Evolutionary conservation across 2,797 vertebrate genomes (phyloP), one percentile per base, ranked within the genome.

Genomic region (Cossypha dichroa): DNA sequence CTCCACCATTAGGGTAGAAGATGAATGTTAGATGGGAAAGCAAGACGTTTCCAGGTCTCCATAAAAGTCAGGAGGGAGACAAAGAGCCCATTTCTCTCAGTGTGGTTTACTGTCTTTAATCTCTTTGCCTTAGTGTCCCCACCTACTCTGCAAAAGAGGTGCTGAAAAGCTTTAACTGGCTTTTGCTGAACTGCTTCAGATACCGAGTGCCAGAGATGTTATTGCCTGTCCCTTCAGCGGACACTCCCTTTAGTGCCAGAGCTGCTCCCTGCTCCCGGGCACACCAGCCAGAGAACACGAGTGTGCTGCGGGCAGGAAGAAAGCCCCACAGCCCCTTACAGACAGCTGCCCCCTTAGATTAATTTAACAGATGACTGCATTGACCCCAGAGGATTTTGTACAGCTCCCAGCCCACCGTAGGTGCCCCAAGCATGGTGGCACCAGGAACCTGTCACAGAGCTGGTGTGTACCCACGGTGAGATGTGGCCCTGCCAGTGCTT

Each of bases 261-360:
- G 70, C 69, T 13, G 72, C 11, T 66, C 60, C 38, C 34, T 0
- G 1, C 62, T 68, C 36, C 79, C 0, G 0, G 29, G 5, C 1
- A 1, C 0, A 5, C 48, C 0, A 1, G 33, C 34, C 67, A 75
- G 36, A 41, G 17, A 56, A 45, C 63, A 23, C 0, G 0, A 9
- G 9, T 4, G 3, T 9, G 52, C 54, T 13, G 15, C 28, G 45
- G 25, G 13, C 34, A 60, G 40, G 21, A 29, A 68, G 36, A 64
- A 80, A 83, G 19, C 25, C 29, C 33, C 26, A 6, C 11, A 14
- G 34, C 29, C 60, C 60, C 34, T 66, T 36, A 60, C 31, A 36
- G 31, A 64, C 28, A n/a, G 25, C 5, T 45, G 31, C 18, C 45
- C 48, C 41, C 17, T 74, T 15, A 33, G 29, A 66, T 54, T 51